phyloP scores from a whole-genome alignment of 2,888 invertebrate genomes.

The Teleiodes luculella region DNA sequence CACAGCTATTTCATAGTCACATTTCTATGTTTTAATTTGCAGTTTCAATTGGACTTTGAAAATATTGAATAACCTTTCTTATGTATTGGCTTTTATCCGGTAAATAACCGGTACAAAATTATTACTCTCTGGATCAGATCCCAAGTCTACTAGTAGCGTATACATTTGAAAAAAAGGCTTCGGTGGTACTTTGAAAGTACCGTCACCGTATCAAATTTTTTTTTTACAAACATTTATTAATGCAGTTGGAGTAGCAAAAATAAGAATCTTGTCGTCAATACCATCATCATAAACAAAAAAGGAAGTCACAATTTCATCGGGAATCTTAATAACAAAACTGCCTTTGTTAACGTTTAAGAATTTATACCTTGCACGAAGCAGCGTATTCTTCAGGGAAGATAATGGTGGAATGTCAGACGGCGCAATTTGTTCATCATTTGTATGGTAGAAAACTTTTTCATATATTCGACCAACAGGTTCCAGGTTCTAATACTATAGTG shows the following conservation, averaged over 20 bases:
- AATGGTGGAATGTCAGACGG: conserved; percentile 1
- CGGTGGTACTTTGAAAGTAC: conserved; percentile 4
- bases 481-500: no score
- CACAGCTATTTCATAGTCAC: conserved; percentile 11
- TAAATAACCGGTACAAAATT: conserved; percentile 6
- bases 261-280: conserved; percentile 7
- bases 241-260: conserved; percentile 4
- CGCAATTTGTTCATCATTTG: conserved; percentile 5
- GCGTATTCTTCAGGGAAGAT: neutral
- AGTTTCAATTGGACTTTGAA: conserved; percentile 4
- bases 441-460: no score
- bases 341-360: neutral
- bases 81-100: conserved; percentile 9
- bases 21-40: conserved; percentile 5
- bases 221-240: conserved; percentile 9
- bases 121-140: conserved; percentile 3
- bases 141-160: conserved; percentile 1
- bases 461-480: no score
- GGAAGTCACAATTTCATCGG: conserved; percentile 6
- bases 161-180: conserved; percentile 10
- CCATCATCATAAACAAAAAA: conserved; percentile 9
- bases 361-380: conserved; percentile 3
- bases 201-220: conserved; percentile 9
- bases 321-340: conserved; percentile 6
- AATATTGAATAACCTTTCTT: conserved; percentile 10